Conservation (phyloP, 35 echinoderm and acorn worm species). For the Hemicentrotus pulcherrimus region DNA sequence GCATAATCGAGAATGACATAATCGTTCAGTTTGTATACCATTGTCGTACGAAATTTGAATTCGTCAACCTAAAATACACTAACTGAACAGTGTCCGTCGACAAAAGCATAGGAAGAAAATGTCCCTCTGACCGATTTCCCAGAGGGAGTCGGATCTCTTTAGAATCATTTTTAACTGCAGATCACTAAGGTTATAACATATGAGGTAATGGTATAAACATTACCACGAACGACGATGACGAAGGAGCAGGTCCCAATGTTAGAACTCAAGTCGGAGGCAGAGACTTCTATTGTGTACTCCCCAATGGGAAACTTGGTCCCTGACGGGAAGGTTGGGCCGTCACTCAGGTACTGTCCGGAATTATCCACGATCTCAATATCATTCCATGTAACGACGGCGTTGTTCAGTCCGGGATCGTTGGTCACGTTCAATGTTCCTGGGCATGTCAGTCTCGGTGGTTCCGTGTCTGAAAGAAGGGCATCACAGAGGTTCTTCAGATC, state of each 20-base stretch:
- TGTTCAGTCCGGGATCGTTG: constrained; percentile 5
- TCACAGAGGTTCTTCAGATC: neutral
- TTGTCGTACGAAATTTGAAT: no score
- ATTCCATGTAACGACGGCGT: constrained; percentile 25
- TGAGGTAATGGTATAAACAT: neutral
- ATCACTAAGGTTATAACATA: neutral
- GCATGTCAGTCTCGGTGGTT: neutral
- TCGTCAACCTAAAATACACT: no score
- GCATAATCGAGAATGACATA: no score
- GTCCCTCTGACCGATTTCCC: no score
- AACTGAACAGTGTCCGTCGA: no score
- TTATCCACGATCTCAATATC: neutral
- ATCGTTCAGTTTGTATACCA: no score
- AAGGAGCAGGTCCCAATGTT: constrained; percentile 24
- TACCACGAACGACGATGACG: constrained; percentile 13
- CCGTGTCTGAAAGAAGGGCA: neutral
- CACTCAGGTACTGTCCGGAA: constrained; percentile 1
- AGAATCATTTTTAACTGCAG: no score
- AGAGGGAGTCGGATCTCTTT: no score
- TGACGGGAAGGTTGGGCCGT: neutral
- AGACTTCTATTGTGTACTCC: neutral
- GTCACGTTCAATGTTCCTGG: neutral
- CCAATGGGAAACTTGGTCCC: constrained; percentile 25
- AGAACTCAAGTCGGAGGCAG: neutral
- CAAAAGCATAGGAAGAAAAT: no score